phyloP scores from a whole-genome alignment of 1,140 invertebrate genomes.

The Batillaria attramentaria region DNA sequence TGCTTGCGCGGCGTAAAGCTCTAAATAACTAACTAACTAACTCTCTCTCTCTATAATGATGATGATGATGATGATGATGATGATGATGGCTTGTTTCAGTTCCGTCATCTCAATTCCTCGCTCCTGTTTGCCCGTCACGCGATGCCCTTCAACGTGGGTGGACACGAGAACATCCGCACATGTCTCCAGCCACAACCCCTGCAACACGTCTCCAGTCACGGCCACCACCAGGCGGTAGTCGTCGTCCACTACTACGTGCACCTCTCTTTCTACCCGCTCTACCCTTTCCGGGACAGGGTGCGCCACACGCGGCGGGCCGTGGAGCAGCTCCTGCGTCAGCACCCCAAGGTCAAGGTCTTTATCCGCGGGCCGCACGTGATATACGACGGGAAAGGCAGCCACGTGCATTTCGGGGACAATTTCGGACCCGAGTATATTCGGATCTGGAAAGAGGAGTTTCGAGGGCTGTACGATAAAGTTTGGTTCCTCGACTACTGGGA shows the following conservation, averaged over 20 bases:
- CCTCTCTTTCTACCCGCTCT: constrained; percentile 17
- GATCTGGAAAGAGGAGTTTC: constrained; percentile 24
- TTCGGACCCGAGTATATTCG: neutral
- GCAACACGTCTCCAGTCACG: neutral
- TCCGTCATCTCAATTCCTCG: neutral
- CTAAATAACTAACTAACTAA: too few species aligned
- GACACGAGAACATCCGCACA: neutral
- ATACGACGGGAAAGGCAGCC: neutral
- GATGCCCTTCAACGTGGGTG: constrained; percentile 4
- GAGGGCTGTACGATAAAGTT: constrained; percentile 14
- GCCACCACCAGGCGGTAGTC: neutral
- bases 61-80: too few species aligned
- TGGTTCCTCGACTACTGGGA: constrained; percentile 32
- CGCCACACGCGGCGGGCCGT: neutral
- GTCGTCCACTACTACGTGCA: constrained; percentile 26
- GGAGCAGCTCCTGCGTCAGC: neutral
- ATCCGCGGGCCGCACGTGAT: constrained; percentile 24
- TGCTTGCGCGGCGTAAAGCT: too few species aligned
- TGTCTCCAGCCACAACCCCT: neutral
- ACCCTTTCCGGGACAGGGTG: constrained; percentile 2
- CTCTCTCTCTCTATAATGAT: too few species aligned
- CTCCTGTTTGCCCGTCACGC: constrained; percentile 6
- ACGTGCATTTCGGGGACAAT: constrained; percentile 3
- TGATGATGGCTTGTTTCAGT: too few species aligned
- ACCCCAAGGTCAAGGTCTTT: constrained; percentile 24